Evolutionary conservation across 2,888 invertebrate genomes (phyloP).

Genomic region (Apamea epomidion): DNA sequence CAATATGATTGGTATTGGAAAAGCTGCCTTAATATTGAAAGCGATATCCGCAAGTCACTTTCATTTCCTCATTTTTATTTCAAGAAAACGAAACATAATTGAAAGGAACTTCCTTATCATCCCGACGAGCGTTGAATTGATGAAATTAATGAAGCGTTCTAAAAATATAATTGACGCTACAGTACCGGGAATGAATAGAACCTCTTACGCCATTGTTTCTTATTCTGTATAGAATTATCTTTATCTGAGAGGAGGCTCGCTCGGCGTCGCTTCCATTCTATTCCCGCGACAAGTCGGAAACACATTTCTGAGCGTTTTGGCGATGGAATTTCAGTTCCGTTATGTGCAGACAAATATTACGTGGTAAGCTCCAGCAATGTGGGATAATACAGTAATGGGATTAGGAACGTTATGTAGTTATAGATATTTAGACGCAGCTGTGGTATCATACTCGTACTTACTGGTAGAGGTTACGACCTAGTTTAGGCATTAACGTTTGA

Average conservation of each 20-base stretch:
- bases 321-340: constrained; percentile 29
- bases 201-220: constrained; percentile 55
- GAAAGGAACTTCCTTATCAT: constrained; percentile 41
- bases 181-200: constrained; percentile 44
- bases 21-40: constrained; percentile 30
- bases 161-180: constrained; percentile 48
- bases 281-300: constrained; percentile 63
- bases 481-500: constrained; percentile 28
- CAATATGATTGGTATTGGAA: constrained; percentile 12
- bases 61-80: background rate
- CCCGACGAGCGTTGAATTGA: constrained; percentile 8
- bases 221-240: constrained; percentile 55
- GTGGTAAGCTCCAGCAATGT: constrained; percentile 36
- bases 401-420: constrained; percentile 26
- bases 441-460: constrained; percentile 3
- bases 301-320: constrained; percentile 40
- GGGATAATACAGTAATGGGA: constrained; percentile 50
- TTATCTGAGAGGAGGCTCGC: constrained; percentile 44
- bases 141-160: constrained; percentile 52
- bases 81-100: constrained; percentile 17
- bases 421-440: constrained; percentile 37
- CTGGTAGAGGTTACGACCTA: constrained; percentile 47
- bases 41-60: constrained; percentile 6
- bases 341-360: constrained; percentile 59
- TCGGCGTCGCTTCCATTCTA: constrained; percentile 49